These are phyloP conservation scores for Disparrhopalites patrizii DNA, from an alignment of 2,888 invertebrate genomes.

Conservation along the genomic window DNA sequence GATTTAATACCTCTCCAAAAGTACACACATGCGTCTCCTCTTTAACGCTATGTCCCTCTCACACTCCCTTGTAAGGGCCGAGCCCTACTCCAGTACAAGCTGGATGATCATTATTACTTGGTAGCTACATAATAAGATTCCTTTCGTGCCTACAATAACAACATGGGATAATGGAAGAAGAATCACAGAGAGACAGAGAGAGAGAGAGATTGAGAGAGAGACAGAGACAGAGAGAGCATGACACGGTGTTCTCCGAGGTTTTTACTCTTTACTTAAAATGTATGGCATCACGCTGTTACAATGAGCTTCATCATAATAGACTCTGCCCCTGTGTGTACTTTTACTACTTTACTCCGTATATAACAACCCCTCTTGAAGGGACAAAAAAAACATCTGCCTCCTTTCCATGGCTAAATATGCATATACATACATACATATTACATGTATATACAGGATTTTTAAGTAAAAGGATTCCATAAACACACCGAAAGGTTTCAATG, in stretches of 20 bases:
- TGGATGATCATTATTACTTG: too few species aligned
- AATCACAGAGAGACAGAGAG: too few species aligned
- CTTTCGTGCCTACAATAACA: too few species aligned
- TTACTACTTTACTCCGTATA: not conserved
- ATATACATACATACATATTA: too few species aligned
- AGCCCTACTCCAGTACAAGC: too few species aligned
- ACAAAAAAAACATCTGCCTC: conserved; percentile 35
- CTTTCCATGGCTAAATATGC: conserved; percentile 25
- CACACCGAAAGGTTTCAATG: too few species aligned
- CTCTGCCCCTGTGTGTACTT: conserved; percentile 12
- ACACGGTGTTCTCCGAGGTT: conserved; percentile 23
- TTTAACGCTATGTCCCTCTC: too few species aligned
- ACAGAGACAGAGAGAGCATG: not conserved
- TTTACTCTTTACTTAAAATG: conserved; percentile 29
- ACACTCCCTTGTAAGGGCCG: too few species aligned
- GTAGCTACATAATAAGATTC: too few species aligned
- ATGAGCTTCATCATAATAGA: conserved; percentile 40
- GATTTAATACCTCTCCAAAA: not conserved
- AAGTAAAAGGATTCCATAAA: too few species aligned
- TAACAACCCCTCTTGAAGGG: conserved; percentile 24
- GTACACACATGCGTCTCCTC: not conserved
- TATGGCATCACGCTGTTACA: conserved; percentile 39
- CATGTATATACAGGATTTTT: too few species aligned
- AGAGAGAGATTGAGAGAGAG: not conserved
- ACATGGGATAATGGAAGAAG: too few species aligned